A percentile compares a stretch with the other conserved stretches of the same genome.
These are phyloP conservation scores for Trichacis sp. DNA, from an alignment of 2,888 invertebrate species.

Conservation along the genomic window DNA sequence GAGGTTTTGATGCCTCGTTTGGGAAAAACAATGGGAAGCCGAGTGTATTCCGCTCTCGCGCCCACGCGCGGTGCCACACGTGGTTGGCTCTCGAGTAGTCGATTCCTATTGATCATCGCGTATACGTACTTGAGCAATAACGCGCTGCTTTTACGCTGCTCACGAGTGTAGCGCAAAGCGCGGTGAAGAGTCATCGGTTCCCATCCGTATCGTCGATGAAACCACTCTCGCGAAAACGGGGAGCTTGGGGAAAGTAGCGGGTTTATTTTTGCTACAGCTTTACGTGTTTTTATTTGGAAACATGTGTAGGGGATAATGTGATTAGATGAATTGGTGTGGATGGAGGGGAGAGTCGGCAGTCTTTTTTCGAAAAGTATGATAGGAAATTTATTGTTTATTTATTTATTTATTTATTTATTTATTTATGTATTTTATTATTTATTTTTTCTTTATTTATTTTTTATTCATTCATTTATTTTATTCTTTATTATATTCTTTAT, in stretches of 20 bases:
- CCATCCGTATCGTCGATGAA: conserved; percentile 48
- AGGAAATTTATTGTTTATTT: too few species aligned
- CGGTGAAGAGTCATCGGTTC: conserved; percentile 49
- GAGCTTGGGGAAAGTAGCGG: conserved; percentile 44
- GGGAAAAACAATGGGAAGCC: conserved; percentile 57
- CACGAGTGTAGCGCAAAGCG: conserved; percentile 30
- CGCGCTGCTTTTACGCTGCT: conserved; percentile 26
- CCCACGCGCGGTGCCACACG: conserved; percentile 45
- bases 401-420: too few species aligned
- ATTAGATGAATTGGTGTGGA: too few species aligned
- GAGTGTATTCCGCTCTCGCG: conserved; percentile 45
- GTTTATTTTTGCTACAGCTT: conserved; percentile 11
- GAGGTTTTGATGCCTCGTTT: conserved; percentile 46
- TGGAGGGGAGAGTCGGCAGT: too few species aligned
- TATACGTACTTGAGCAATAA: conserved; percentile 21
- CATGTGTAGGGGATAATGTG: too few species aligned
- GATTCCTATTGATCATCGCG: conserved; percentile 16
- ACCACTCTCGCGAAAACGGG: conserved; percentile 43
- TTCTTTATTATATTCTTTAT: too few species aligned
- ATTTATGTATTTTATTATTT: too few species aligned
- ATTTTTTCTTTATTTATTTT: too few species aligned
- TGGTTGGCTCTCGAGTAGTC: conserved; percentile 49
- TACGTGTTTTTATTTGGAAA: too few species aligned
- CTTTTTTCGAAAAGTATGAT: too few species aligned
- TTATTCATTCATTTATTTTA: too few species aligned